Conservation (phyloP, 2,888 invertebrate species). For the Plutella xylostella region DNA sequence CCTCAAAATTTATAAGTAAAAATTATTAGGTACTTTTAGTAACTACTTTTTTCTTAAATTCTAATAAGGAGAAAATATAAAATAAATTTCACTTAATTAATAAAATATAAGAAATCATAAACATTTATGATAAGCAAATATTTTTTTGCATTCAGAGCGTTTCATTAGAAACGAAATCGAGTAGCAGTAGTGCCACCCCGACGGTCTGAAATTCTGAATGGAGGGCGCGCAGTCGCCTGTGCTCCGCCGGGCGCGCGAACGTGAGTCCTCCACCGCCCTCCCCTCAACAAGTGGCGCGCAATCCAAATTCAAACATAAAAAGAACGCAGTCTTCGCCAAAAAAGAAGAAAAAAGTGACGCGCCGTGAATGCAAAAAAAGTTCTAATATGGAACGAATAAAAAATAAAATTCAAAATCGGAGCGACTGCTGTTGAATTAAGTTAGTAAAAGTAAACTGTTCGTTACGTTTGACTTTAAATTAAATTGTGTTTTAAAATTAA, state of each 20-base stretch:
- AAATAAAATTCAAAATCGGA: too few species aligned
- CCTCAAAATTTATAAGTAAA: too few species aligned
- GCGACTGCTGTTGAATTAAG: too few species aligned
- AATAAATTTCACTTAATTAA: too few species aligned
- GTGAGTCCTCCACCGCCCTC: slow-evolving; percentile 30
- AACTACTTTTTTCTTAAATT: too few species aligned
- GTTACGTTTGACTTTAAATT: background rate
- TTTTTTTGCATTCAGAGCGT: too few species aligned
- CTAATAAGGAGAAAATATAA: too few species aligned
- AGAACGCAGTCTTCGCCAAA: background rate
- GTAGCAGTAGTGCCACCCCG: background rate
- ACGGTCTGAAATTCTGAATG: background rate
- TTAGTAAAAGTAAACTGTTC: background rate
- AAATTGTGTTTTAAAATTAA: background rate
- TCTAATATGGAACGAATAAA: too few species aligned
- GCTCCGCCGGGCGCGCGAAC: slow-evolving; percentile 63
- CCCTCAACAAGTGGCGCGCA: slow-evolving; percentile 51
- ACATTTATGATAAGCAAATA: too few species aligned
- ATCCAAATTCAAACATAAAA: slow-evolving; percentile 20
- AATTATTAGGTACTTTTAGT: too few species aligned
- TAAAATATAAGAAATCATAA: too few species aligned
- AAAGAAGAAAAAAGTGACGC: background rate
- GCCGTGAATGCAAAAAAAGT: background rate
- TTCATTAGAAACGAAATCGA: slow-evolving; percentile 2
- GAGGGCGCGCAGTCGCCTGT: slow-evolving; percentile 51